Percentiles rank a stretch among this genome's conserved stretches.
These are phyloP conservation scores for Drosophila hamatofila DNA, from an alignment of 2,888 invertebrate species.

Conservation along the genomic window DNA sequence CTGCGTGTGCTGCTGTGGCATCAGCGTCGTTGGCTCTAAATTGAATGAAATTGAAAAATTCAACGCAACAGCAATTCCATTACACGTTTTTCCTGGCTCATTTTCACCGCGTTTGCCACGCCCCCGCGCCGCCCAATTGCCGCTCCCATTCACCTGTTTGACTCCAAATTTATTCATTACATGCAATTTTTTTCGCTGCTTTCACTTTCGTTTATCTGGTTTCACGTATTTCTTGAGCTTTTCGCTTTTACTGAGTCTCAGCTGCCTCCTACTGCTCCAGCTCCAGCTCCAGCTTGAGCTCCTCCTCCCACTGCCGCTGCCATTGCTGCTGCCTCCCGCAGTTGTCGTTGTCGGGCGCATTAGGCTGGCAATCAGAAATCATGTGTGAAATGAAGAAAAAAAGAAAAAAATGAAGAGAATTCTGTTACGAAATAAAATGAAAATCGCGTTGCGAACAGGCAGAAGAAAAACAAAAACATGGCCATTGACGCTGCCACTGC, in stretches of 20 bases:
- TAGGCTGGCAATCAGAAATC: constrained; percentile 83
- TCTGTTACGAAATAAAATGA: constrained; percentile 66
- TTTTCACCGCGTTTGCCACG: constrained; percentile 71
- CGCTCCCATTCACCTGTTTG: constrained; percentile 27
- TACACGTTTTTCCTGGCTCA: constrained; percentile 76
- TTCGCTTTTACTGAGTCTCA: constrained; percentile 55
- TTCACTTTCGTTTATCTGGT: constrained; percentile 77
- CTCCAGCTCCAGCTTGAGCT: neutral
- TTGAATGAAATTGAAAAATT: constrained; percentile 84
- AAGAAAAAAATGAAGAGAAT: constrained; percentile 48
- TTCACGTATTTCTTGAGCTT: constrained; percentile 44
- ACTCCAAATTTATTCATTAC: constrained; percentile 82
- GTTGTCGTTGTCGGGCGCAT: constrained; percentile 57
- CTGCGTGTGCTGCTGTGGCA: constrained; percentile 56
- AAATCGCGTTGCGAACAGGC: constrained; percentile 68
- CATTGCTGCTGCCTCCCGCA: neutral
- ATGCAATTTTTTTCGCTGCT: constrained; percentile 75
- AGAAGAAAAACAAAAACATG: constrained; percentile 49
- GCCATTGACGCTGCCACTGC: constrained; percentile 32
- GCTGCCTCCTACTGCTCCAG: neutral
- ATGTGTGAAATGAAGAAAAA: constrained; percentile 79
- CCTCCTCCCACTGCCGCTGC: neutral
- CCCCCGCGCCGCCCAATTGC: neutral
- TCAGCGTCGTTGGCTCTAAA: constrained; percentile 69
- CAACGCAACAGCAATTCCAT: constrained; percentile 80